Evolutionary conservation across 2,797 vertebrate species (phyloP), one percentile per base, ranked within the genome.

Genomic region (Lagocephalus sceleratus): DNA sequence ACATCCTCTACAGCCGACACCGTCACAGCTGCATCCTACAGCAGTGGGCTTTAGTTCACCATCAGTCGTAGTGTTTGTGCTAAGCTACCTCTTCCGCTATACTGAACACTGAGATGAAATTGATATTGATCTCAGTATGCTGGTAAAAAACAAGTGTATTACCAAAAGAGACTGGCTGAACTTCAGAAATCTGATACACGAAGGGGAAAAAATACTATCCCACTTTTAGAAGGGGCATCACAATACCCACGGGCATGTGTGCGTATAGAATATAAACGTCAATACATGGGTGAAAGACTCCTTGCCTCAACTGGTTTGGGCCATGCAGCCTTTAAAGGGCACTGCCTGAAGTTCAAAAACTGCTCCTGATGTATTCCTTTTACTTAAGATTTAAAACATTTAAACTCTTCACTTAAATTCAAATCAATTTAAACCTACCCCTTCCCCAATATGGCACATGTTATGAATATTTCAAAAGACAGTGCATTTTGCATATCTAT

Each of bases 101-200:
- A 46, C 61, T 23, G 52, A 73, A 66, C 64, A 48, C 19, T 5
- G 29, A 57, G 47, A 60, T 51, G 40, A 65, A 76, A 79, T 75
- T 63, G 70, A 67, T 79, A 82, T 82, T 48, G 76, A 81, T 78
- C 79, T 47, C 17, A 4, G 54, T 14, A 23, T 42, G 54, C 56
- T 15, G 61, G 53, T 74, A 77, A 82, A 84, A 77, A 82, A 84
- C 63, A 80, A 78, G 51, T 54, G 51, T 48, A 60, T 67, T 71
- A 60, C 66, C 58, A 73, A 75, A 73, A 74, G 73, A 63, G 60
- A 63, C 17, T 56, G 61, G 22, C 50, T 79, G 66, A 83, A 79
- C 68, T 60, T 65, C 65, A 75, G 60, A 66, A 32, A 71, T 64
- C 57, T 54, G 35, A 75, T 32, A 51, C 66, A 53, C 23, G 47